phyloP scores from a whole-genome alignment of 2,113 vertebrate genomes.

The Neogale vison region DNA sequence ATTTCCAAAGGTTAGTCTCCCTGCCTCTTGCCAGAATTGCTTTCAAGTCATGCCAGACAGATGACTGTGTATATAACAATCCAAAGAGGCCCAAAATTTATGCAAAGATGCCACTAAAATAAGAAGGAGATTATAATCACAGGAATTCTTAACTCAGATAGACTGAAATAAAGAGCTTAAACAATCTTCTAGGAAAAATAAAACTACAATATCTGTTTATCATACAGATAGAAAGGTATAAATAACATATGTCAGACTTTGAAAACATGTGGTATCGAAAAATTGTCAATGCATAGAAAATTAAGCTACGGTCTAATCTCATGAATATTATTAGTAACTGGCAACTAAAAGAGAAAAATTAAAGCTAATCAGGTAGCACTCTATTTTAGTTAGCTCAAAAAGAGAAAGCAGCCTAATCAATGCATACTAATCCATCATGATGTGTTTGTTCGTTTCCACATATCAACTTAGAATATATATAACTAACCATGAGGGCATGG shows the following conservation, averaged over 20 bases:
- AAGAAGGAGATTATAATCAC: background rate
- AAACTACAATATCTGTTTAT: slow-evolving; percentile 16
- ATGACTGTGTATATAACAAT: background rate
- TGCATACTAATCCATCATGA: background rate
- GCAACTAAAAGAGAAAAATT: background rate
- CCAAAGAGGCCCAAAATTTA: slow-evolving; percentile 7
- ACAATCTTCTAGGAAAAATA: slow-evolving; percentile 35
- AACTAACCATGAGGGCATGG: background rate
- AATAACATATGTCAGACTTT: background rate
- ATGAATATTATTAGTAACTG: slow-evolving; percentile 35
- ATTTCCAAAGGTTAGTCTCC: background rate
- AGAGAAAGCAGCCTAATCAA: background rate
- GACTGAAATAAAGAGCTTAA: background rate
- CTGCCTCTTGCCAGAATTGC: background rate
- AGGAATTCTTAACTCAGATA: background rate
- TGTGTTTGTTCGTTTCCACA: background rate
- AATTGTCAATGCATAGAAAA: background rate
- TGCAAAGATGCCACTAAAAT: background rate
- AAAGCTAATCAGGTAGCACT: background rate
- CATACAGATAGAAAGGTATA: slow-evolving; percentile 11
- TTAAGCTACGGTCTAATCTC: background rate
- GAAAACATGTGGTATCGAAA: background rate
- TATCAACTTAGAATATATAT: background rate
- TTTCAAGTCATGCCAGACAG: background rate
- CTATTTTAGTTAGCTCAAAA: background rate